Evolutionary conservation across 2,797 vertebrate genomes (phyloP), one percentile per base, ranked within the genome.

Genomic region (Pseudocheirus occidentalis): DNA sequence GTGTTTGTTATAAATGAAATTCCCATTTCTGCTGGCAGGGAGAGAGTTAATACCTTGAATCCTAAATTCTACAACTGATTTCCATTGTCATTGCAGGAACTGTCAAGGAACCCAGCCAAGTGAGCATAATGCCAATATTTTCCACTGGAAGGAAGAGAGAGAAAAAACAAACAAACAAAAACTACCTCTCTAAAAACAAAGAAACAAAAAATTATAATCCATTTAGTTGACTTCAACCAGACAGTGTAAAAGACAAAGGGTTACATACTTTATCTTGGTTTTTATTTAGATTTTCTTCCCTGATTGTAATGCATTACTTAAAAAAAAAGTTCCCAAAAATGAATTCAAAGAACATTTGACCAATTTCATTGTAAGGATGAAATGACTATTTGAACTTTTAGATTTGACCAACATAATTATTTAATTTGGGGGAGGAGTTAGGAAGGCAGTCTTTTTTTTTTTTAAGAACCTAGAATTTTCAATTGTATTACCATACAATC

Each of bases 21-120:
- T 91, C 62, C 57, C 34, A 66, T 94, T 93, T 52, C 34, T 66
- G 55, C 54, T 52, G 90, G n/a, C 27, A 52, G 92, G 93, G 93
- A 91, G 56, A 94, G 59, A 34, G 28, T 93, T 93, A 91, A 92
- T 91, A 90, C 16, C 40, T 92, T 95, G 91, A 93, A 73, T 93
- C 59, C 57, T 73, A 91, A 95, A 94, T 90, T 95, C 21, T 53
- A 92, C 90, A 95, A 55, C 81, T 92, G 90, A 97, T 93, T 92
- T 62, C 94, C 95, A 31, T 31, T 92, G 40, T 96, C 92, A 93
- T 55, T 56, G 5, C 46, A 93, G 81, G 29, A 62, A 92, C 55
- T 93, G 91, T 92, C 40, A 94, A 81, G 94, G 90, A 96, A 28
- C 50, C 5, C 46, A 66, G 96, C 55, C 93, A 94, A 96, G 31